A percentile compares a stretch with the other conserved stretches of the same genome.
Conservation (phyloP, 2,888 invertebrate genomes). For the Lutraria lutraria region DNA sequence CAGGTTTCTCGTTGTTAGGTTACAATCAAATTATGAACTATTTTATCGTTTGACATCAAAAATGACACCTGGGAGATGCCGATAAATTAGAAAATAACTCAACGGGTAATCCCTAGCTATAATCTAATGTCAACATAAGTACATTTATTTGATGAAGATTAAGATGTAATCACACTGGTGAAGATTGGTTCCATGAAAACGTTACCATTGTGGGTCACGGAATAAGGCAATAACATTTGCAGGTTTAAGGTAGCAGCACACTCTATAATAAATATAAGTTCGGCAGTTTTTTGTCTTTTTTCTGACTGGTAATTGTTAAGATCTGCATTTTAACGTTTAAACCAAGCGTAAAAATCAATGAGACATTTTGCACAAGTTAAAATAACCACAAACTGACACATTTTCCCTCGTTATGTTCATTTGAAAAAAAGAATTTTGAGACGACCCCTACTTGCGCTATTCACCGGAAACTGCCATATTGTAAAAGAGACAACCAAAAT, state of each 20-base stretch:
- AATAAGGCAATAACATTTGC: background rate
- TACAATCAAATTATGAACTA: background rate
- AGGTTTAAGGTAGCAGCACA: background rate
- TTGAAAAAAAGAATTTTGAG: constrained; percentile 35
- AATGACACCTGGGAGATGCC: background rate
- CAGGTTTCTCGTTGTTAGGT: background rate
- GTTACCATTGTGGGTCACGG: background rate
- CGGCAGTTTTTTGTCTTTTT: background rate
- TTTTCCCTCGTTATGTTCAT: background rate
- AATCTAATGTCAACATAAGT: background rate
- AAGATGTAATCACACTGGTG: background rate
- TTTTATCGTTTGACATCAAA: background rate
- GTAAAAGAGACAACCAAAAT: constrained; percentile 2
- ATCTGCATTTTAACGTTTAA: background rate
- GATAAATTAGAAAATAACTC: background rate
- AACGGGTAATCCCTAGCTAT: background rate
- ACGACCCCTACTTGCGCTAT: background rate
- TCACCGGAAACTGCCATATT: constrained; percentile 29
- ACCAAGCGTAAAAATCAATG: too few relatives aligned
- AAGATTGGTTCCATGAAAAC: background rate
- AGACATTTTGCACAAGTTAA: too few relatives aligned
- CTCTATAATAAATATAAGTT: background rate
- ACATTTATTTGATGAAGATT: background rate
- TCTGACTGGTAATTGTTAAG: background rate
- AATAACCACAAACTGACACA: too few relatives aligned